These are phyloP conservation scores for Patella pellucida DNA, from an alignment of 2,888 invertebrate genomes.

Conservation along the genomic window DNA sequence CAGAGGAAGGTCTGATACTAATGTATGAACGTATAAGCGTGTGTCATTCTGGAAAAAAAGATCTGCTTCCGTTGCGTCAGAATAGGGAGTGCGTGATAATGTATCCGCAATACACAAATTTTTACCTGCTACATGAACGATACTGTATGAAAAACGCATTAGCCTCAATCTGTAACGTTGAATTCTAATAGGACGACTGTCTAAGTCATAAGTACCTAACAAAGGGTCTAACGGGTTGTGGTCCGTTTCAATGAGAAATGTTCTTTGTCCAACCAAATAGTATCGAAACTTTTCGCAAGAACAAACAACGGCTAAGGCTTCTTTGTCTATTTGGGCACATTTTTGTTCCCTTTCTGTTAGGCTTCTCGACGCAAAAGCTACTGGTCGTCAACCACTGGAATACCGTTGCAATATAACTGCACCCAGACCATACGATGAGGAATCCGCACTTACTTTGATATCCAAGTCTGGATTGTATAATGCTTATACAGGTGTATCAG, in stretches of 20 bases:
- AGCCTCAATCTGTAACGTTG: too few species aligned
- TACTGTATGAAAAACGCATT: not conserved
- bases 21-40: not conserved
- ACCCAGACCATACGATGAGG: conserved; percentile 29
- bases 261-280: too few species aligned
- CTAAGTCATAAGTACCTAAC: too few species aligned
- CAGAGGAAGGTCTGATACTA: not conserved
- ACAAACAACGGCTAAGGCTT: too few species aligned
- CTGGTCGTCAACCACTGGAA: not conserved
- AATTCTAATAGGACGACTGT: too few species aligned
- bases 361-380: too few species aligned
- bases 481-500: conserved; percentile 19
- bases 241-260: too few species aligned
- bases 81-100: not conserved
- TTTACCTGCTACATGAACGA: conserved; percentile 7
- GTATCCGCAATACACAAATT: not conserved
- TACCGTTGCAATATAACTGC: conserved; percentile 24
- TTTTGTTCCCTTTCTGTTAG: too few species aligned
- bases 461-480: conserved; percentile 28
- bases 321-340: not conserved
- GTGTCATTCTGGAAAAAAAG: not conserved
- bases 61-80: not conserved
- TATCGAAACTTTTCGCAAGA: too few species aligned
- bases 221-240: too few species aligned
- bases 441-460: conserved; percentile 29